Conservation (phyloP, 2,113 vertebrate genomes). For the Hemichromis elongatus region DNA sequence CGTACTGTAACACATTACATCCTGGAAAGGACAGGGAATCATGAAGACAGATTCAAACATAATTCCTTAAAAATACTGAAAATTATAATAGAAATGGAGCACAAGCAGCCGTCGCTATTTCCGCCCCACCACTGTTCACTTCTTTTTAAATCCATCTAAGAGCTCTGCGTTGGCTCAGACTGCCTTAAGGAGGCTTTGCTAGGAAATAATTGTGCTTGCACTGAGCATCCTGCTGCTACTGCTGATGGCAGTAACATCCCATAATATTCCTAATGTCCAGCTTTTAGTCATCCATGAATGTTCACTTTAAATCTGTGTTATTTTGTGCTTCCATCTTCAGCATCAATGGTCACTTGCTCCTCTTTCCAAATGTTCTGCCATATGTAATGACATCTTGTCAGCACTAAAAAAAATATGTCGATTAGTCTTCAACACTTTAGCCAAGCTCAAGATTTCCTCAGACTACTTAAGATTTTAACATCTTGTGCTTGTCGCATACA, state of each 20-base stretch:
- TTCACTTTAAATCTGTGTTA: not conserved
- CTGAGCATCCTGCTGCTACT: not conserved
- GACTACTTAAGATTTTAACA: not conserved
- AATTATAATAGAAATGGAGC: not conserved
- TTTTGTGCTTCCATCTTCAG: not conserved
- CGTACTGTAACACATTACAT: not conserved
- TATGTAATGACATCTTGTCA: not conserved
- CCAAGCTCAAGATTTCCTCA: not conserved
- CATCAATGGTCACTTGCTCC: not conserved
- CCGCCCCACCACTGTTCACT: not conserved
- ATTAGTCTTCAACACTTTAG: not conserved
- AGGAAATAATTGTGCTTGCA: conserved; percentile 32
- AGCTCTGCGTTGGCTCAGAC: conserved; percentile 2
- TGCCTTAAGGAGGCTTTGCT: conserved; percentile 14
- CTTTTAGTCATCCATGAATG: not conserved
- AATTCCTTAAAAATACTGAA: not conserved
- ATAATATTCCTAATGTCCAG: conserved; percentile 14
- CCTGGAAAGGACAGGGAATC: not conserved
- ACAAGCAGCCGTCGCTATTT: not conserved
- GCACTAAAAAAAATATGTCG: not conserved
- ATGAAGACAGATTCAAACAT: not conserved
- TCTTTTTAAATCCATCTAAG: not conserved
- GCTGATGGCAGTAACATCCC: conserved; percentile 11
- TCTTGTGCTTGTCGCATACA: not conserved
- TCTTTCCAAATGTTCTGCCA: not conserved